Base-by-base conservation (phyloP, 2,888 invertebrate species). In the Mamestra brassicae region DNA sequence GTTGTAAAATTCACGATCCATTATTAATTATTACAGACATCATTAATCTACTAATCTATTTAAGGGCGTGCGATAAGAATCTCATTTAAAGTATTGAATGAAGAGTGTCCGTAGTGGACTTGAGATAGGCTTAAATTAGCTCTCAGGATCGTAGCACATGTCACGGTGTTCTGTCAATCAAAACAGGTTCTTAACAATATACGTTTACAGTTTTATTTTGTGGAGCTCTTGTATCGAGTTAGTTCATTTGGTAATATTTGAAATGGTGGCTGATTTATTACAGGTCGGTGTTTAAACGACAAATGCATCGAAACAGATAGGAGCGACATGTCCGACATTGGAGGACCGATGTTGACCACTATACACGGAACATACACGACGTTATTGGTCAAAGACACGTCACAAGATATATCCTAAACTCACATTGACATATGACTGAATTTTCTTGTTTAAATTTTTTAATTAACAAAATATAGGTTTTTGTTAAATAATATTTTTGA, bases 41-140 rank as follows among this genome's bases (percentile, higher is more conserved):
- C 96, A 96, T 96, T 96, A 96, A 96, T 96, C 96, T 96, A 96
- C 95, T 96, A 96, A 96, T 96, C 96, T 96, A 96, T 96, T 96
- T 96, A 96, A 96, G 96, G 96, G 95, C 92, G 94, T 90, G 90
- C 94, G 96, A 96, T 96, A 96, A 96, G 95, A 95, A 96, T 96
- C 96, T 96, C 95, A 96, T 96, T 96, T 96, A 96, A 96, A 95
- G 96, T 95, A 96, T 96, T 96, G 96, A 96, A 96, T 96, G 96
- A 96, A 96, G 95, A 96, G 96, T 96, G 96, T 95, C 93, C 93
- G 95, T 94, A 95, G 95, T 95, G 95, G 95, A 94, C 93, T 94
- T 92, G 94, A 96, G 96, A 96, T 96, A 96, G 96, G 95, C 95
- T 95, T 95, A 95, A 95, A 95, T 95, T 94, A 93, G 90, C 90